Conservation (phyloP, 2,797 vertebrate species). For the Anguilla marmorata region DNA sequence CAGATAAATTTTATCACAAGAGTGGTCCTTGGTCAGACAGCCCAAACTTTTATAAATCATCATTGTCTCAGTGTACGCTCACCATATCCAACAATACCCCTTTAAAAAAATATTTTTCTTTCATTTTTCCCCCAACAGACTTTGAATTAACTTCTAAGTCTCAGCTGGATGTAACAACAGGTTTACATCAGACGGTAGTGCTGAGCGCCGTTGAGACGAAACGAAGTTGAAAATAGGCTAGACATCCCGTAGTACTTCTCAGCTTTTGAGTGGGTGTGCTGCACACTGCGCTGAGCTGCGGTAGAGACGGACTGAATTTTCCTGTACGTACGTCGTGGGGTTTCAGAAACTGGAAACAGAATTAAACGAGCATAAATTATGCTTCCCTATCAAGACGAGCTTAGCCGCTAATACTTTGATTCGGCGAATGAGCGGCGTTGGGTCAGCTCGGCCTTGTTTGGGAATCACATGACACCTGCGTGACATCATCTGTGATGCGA, state of each 20-base stretch:
- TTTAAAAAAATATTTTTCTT: background rate
- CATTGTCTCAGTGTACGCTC: background rate
- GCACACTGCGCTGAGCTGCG: background rate
- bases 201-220: background rate
- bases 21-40: background rate
- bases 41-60: background rate
- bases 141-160: background rate
- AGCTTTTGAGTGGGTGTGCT: background rate
- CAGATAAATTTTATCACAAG: background rate
- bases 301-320: background rate
- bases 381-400: background rate
- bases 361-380: background rate
- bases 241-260: background rate
- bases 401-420: background rate
- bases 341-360: background rate
- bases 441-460: background rate
- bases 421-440: background rate
- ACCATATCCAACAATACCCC: background rate
- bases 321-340: background rate
- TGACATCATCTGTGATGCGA: background rate
- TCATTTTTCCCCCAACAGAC: background rate
- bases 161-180: background rate
- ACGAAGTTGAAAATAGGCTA: background rate
- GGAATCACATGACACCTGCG: background rate
- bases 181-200: background rate